Percentiles rank a stretch among this genome's conserved stretches.
Conservation (phyloP, 2,888 invertebrate genomes). For the Troglohyphantes excavatus region DNA sequence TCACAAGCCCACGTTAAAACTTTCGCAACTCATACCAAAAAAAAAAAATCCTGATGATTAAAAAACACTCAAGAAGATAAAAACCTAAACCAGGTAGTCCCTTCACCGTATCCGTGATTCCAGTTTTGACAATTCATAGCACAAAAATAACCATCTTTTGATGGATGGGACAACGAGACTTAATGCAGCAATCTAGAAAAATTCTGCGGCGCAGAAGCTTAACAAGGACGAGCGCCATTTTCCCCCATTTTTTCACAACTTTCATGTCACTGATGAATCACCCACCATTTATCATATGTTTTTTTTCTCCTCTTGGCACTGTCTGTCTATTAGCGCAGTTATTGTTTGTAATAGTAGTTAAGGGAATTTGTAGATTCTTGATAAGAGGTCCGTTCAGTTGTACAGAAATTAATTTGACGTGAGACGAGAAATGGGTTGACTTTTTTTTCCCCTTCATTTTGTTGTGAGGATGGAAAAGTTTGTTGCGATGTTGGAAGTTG, state of each 20-base stretch:
- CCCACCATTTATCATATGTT: conserved; percentile 41
- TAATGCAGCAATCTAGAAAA: conserved; percentile 65
- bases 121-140: conserved; percentile 35
- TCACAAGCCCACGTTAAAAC: no score
- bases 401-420: conserved; percentile 23
- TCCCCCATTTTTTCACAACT: background rate
- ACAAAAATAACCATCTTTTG: conserved; percentile 53
- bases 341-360: conserved; percentile 40
- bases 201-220: conserved; percentile 33
- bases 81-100: background rate
- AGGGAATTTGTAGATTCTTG: conserved; percentile 17
- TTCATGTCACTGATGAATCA: conserved; percentile 61
- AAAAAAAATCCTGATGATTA: background rate
- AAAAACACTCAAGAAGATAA: background rate
- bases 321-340: conserved; percentile 47
- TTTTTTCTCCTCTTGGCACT: conserved; percentile 18
- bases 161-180: conserved; percentile 61
- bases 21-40: no score
- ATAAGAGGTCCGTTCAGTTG: background rate
- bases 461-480: background rate
- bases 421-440: background rate
- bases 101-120: conserved; percentile 19
- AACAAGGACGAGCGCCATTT: conserved; percentile 38
- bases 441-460: background rate
- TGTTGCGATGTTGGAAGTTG: no score